Base-by-base conservation (phyloP, 2,113 vertebrate genomes). In the Dermatemys mawii region DNA sequence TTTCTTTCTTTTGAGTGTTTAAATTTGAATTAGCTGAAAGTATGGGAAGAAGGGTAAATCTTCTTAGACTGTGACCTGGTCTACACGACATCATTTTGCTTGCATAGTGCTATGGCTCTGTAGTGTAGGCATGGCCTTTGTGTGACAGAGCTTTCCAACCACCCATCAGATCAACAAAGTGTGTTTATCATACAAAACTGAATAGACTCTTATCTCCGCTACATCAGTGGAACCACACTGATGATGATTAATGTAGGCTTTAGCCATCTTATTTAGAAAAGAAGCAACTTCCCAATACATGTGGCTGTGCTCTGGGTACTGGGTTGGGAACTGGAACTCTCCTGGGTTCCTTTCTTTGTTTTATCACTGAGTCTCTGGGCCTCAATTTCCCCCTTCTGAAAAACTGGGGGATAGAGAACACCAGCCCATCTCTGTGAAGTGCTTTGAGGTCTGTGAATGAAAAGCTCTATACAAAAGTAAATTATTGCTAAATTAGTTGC, bases 1-100 rank as follows among this genome's bases (percentile, higher is more conserved):
- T 53, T 53, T 22, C 88, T 85, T 51, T 46, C 24, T 86, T 95
- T 93, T 60, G 85, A 78, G 51, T 87, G 63, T 70, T 70, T 90
- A 89, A 94, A 96, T 87, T 89, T 32, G 55, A 86, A 94, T 96
- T 93, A 81, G 63, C 81, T 82, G 44, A 55, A 78, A 11, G 6
- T 81, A 93, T 63, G 55, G 0, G 4, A 32, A 86, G 67, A 84
- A 13, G 63, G 44, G 76, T 95, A 87, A 95, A 35, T 67, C 63
- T 63, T 63, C 32, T 21, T 17, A 38, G 63, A 70, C n/a, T 11
- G 12, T 57, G 27, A 57, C 27, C 55, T 32, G 27, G 27, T 57
- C 55, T 57, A 29, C 55, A 57, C 11, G 5, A 29, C 55, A 32
- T 32, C 12, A 26, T 60, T 27, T 29, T 60, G 5, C 55, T 32